These are phyloP conservation scores for Tachysurus fulvidraco DNA, from an alignment of 2,113 vertebrate genomes.

Conservation along the genomic window DNA sequence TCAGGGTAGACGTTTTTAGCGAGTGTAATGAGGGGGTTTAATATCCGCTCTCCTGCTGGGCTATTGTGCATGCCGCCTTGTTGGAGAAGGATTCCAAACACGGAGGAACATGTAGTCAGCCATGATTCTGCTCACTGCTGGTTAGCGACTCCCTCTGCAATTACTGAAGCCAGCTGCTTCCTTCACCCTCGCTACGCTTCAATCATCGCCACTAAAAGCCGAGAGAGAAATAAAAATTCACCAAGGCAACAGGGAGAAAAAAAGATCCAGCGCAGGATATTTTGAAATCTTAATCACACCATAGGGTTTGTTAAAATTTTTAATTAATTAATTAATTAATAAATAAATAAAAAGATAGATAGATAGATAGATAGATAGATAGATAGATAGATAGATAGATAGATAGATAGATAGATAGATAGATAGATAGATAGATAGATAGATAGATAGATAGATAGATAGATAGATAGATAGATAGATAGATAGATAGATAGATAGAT, in stretches of 20 bases:
- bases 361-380: too few species aligned
- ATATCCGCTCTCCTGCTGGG: conserved; percentile 39
- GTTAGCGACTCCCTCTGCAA: conserved; percentile 49
- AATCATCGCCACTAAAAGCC: conserved; percentile 37
- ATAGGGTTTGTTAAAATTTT: not conserved
- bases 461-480: too few species aligned
- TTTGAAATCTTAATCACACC: not conserved
- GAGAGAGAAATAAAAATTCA: conserved; percentile 40
- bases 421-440: too few species aligned
- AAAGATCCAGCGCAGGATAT: not conserved
- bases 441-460: too few species aligned
- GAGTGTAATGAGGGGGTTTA: conserved; percentile 48
- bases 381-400: too few species aligned
- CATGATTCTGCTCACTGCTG: conserved; percentile 43
- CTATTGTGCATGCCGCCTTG: conserved; percentile 37
- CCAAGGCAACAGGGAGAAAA: not conserved
- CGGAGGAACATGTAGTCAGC: conserved; percentile 42
- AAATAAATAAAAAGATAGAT: too few species aligned
- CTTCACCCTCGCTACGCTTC: conserved; percentile 25
- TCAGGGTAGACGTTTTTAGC: conserved; percentile 27
- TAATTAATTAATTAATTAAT: not conserved
- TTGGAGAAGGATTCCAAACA: conserved; percentile 50
- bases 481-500: too few species aligned
- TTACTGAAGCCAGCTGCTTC: conserved; percentile 50
- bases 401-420: too few species aligned